Evolutionary conservation across 2,888 invertebrate species (phyloP).

Genomic region (Lasius fuliginosus): DNA sequence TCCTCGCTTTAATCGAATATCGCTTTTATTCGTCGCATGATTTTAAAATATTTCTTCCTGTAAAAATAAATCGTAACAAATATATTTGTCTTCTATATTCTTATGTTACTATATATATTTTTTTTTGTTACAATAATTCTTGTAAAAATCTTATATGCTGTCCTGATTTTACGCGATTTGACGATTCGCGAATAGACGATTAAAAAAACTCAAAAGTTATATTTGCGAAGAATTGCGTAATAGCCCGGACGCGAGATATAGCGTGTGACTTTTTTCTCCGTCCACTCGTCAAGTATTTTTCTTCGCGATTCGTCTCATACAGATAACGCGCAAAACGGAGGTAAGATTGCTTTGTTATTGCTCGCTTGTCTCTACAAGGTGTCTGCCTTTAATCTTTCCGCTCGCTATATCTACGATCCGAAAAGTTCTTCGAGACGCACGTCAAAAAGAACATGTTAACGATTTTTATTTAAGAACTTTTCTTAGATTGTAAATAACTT

Average conservation of each 20-base stretch:
- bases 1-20: neutral
- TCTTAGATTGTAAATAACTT: neutral
- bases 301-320: slow-evolving; percentile 37
- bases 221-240: slow-evolving; percentile 39
- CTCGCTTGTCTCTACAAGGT: slow-evolving; percentile 40
- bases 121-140: no score
- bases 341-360: slow-evolving; percentile 56
- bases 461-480: neutral
- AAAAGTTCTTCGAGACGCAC: neutral
- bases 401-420: neutral
- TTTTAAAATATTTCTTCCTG: neutral
- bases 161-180: neutral
- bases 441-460: neutral
- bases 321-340: slow-evolving; percentile 53
- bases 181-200: neutral
- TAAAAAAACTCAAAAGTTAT: slow-evolving; percentile 3
- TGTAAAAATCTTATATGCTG: neutral
- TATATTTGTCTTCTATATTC: neutral
- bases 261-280: slow-evolving; percentile 38
- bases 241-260: neutral
- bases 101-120: neutral
- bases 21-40: neutral
- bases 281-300: slow-evolving; percentile 38
- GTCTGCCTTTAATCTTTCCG: slow-evolving; percentile 6
- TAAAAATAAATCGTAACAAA: neutral